Base-by-base conservation (phyloP, 1,140 invertebrate species). In the Panagrolaimus sp. region DNA sequence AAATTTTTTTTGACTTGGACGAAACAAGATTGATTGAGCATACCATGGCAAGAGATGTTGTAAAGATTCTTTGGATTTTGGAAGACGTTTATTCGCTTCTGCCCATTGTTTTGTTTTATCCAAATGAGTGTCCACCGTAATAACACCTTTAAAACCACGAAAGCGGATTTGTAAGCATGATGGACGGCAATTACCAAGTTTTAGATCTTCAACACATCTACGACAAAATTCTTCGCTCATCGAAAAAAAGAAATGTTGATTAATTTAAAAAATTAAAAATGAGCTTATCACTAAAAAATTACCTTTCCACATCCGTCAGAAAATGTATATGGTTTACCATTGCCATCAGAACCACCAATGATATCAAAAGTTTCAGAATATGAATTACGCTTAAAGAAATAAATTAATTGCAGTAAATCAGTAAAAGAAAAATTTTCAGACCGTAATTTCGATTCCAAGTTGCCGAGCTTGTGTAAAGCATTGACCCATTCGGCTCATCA, bases 81-180 rank as follows among this genome's bases (percentile, higher is more conserved):
- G 32, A 38, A 38, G 2, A 38, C 32, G 2, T 7, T 38, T 38
- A 38, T 38, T 38, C 7, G 32, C 32, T 4, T 38, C 32, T 38
- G 32, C 32, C n/a, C n/a, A n/a, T n/a, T n/a, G n/a, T 38, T 38
- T 38, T 38, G 32, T 38, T 38, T 38, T 7, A 58, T 67, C 65
- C 17, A 67, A 15, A 2, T 12, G n/a, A 6, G 65, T 17, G 26
- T 67, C 26, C 38, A 67, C 14, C 9, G 65, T 24, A 9, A 67
- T 1, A 8, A 67, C 38, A 58, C 65, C 65, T 52, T 67, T 67
- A 21, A 63, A 47, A 1, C 65, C 65, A 32, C 28, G 65, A 48
- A 67, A 67, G 3, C 65, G 10, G 12, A 67, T 32, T 17, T 67
- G 65, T 15, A 63, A 17, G 26, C 63, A 64, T 2, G 63, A 64